phyloP scores from a whole-genome alignment of 2,888 invertebrate genomes.

The Melinaea marsaeus region DNA sequence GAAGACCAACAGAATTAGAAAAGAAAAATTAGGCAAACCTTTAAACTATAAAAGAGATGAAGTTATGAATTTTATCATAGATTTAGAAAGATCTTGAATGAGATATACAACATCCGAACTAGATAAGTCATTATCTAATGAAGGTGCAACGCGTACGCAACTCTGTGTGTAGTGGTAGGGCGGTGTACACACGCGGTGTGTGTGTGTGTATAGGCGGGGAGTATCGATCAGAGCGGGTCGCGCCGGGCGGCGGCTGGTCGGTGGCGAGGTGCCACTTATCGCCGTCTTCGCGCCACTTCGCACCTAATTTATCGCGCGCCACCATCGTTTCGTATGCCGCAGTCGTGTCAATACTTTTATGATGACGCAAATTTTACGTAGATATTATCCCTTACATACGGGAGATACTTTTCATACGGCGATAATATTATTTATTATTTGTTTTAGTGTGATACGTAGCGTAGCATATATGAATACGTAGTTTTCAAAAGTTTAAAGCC shows the following conservation, averaged over 20 bases:
- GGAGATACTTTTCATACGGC: neutral
- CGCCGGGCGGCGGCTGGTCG: constrained; percentile 37
- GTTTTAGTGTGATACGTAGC: too few relatives aligned
- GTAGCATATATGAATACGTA: too few relatives aligned
- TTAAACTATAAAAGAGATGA: neutral
- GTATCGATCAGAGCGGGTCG: constrained; percentile 37
- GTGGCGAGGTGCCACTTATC: constrained; percentile 63
- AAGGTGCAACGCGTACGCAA: neutral
- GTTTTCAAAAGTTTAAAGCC: too few relatives aligned
- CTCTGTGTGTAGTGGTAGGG: constrained; percentile 6
- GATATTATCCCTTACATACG: constrained; percentile 5
- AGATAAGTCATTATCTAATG: constrained; percentile 14
- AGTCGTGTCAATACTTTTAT: constrained; percentile 24
- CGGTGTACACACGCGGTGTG: constrained; percentile 5
- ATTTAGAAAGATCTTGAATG: neutral
- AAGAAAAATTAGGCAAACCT: neutral
- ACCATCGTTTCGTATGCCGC: constrained; percentile 22
- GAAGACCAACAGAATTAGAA: neutral
- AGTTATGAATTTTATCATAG: neutral
- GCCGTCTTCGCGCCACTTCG: constrained; percentile 72
- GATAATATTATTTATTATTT: too few relatives aligned
- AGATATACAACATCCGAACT: constrained; percentile 8
- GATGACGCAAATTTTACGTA: constrained; percentile 17
- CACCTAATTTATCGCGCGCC: constrained; percentile 69
- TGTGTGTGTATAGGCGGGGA: constrained; percentile 17